These are phyloP conservation scores for Thunnus albacares DNA, from an alignment of 2,797 vertebrate genomes.

Conservation along the genomic window DNA sequence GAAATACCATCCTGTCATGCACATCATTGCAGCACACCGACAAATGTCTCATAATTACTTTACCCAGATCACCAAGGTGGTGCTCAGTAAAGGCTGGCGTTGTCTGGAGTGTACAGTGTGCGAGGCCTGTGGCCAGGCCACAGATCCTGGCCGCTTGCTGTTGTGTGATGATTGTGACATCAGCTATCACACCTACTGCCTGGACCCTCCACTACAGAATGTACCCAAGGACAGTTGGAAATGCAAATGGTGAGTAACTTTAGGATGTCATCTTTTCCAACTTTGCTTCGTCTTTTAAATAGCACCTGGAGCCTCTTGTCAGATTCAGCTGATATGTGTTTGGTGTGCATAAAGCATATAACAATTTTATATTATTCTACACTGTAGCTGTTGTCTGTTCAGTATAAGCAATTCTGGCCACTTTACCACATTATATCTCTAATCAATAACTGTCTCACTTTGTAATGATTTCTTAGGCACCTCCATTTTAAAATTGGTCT, in stretches of 20 bases:
- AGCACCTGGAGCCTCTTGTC: too few species aligned
- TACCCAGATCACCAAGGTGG: slow-evolving; percentile 95
- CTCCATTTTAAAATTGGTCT: neutral
- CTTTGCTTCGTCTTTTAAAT: neutral
- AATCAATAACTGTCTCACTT: neutral
- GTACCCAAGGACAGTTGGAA: slow-evolving; percentile 99
- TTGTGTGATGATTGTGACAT: slow-evolving; percentile 99
- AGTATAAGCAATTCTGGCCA: neutral
- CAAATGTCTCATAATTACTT: slow-evolving; percentile 6
- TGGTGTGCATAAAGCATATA: slow-evolving; percentile 1
- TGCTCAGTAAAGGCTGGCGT: slow-evolving; percentile 98
- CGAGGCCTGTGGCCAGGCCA: slow-evolving; percentile 97
- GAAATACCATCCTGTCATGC: neutral
- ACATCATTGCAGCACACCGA: neutral
- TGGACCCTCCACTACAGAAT: slow-evolving; percentile 97
- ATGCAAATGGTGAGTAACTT: slow-evolving; percentile 93
- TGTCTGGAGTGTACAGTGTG: slow-evolving; percentile 99
- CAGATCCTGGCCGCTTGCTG: slow-evolving; percentile 95
- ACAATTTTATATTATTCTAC: neutral
- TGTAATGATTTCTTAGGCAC: neutral
- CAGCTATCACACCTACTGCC: slow-evolving; percentile 99
- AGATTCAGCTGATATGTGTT: neutral
- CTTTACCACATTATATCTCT: neutral
- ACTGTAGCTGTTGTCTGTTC: neutral
- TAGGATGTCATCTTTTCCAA: neutral